Conservation (phyloP, 1,140 invertebrate species). For the Bathynomus jamesi region DNA sequence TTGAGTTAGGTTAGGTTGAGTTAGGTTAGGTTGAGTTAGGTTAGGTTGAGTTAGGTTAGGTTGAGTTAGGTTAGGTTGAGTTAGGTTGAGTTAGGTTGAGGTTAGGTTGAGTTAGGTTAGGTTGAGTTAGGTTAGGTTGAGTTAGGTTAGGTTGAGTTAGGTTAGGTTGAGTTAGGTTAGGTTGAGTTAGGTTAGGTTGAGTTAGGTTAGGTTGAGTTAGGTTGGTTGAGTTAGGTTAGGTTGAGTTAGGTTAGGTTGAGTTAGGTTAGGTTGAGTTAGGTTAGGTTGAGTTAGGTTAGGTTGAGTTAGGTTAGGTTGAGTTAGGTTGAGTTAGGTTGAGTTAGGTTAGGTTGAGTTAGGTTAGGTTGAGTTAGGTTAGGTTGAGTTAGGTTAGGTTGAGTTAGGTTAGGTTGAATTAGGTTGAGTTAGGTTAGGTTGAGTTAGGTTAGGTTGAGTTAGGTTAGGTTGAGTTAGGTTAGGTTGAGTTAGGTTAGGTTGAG, state of each 20-base stretch:
- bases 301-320: conserved; percentile 14
- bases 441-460: background rate
- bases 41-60: conserved; percentile 13
- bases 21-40: conserved; percentile 10
- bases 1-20: conserved; percentile 9
- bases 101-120: conserved; percentile 17
- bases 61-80: conserved; percentile 8
- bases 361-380: conserved; percentile 14
- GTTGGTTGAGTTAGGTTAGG: too few species aligned
- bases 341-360: conserved; percentile 17
- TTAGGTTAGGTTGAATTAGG: conserved; percentile 10
- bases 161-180: conserved; percentile 16
- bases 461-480: conserved; percentile 6
- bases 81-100: conserved; percentile 8
- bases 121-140: conserved; percentile 18
- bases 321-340: conserved; percentile 13
- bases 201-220: conserved; percentile 14
- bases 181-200: conserved; percentile 18
- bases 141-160: conserved; percentile 12
- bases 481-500: conserved; percentile 3
- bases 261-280: conserved; percentile 8
- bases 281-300: conserved; percentile 14
- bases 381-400: conserved; percentile 15
- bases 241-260: conserved; percentile 5
- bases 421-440: conserved; percentile 6